Conservation (phyloP, 1,140 invertebrate species). For the Macrocentrus cingulum region DNA sequence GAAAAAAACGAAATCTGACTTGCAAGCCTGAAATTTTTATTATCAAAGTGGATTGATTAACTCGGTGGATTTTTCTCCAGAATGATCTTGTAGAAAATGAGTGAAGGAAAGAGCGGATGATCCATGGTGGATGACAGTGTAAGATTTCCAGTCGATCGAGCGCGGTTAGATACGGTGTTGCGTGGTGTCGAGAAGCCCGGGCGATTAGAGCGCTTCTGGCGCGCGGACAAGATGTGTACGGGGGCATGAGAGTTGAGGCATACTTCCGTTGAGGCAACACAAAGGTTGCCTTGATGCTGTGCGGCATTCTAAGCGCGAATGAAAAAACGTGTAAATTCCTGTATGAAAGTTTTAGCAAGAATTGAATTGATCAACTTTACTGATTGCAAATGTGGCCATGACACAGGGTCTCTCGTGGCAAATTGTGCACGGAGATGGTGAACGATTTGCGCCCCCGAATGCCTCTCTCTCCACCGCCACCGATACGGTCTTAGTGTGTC, state of each 20-base stretch:
- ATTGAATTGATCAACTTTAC: neutral
- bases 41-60: no score
- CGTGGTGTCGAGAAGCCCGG: neutral
- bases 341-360: neutral
- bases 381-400: neutral
- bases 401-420: constrained; percentile 37
- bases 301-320: neutral
- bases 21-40: no score
- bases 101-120: neutral
- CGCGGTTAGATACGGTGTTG: neutral
- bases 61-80: no score
- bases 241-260: constrained; percentile 22
- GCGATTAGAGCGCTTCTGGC: neutral
- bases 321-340: neutral
- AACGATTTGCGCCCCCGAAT: constrained; percentile 34
- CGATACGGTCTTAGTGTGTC: constrained; percentile 55
- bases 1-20: no score
- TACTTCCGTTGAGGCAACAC: constrained; percentile 25
- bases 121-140: neutral
- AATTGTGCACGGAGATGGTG: constrained; percentile 47
- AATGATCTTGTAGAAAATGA: no score
- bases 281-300: constrained; percentile 22
- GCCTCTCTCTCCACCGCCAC: neutral
- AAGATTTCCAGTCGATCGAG: neutral
- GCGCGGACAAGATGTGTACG: neutral